These are phyloP conservation scores for Metopolophium dirhodum DNA, from an alignment of 1,140 invertebrate species.

Conservation along the genomic window DNA sequence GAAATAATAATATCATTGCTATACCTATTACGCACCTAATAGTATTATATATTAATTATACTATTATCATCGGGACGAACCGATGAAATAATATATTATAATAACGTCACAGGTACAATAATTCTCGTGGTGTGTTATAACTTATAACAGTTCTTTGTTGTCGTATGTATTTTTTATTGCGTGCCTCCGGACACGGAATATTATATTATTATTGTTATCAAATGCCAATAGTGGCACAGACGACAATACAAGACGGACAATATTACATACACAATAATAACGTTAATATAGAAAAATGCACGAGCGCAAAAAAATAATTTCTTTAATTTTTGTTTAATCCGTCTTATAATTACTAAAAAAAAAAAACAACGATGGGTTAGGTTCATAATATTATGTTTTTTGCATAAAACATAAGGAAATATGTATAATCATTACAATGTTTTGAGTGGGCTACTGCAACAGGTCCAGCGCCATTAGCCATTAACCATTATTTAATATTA, in stretches of 20 bases:
- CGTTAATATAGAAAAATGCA: background rate
- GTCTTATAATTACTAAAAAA: background rate
- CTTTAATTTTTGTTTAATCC: background rate
- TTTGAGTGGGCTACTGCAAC: background rate
- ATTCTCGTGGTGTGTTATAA: background rate
- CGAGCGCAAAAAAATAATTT: background rate
- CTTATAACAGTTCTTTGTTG: background rate
- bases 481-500: background rate
- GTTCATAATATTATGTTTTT: background rate
- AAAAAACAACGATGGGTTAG: background rate
- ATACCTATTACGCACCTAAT: background rate
- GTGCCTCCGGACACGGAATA: background rate
- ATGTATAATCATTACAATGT: background rate
- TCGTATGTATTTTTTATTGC: background rate
- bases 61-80: background rate
- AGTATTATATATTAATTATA: background rate
- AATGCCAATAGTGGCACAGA: background rate
- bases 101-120: too few relatives aligned
- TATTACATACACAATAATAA: background rate
- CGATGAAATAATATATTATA: background rate
- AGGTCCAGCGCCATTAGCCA: background rate
- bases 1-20: background rate
- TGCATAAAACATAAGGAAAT: background rate
- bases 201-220: background rate
- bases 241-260: background rate